Conservation (phyloP, 1,140 invertebrate genomes). For the Diabrotica undecimpunctata region DNA sequence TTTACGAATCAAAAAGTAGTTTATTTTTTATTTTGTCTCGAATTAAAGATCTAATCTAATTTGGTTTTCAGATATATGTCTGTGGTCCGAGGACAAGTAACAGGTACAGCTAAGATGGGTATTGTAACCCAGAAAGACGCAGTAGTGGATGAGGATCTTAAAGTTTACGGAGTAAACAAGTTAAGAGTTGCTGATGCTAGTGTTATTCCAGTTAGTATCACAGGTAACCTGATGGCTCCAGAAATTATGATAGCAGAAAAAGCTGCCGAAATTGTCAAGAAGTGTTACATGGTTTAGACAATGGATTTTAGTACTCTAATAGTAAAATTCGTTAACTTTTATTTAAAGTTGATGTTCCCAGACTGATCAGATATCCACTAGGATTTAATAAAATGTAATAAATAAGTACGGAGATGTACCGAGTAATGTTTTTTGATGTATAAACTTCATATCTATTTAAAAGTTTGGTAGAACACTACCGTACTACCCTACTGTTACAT, state of each 20-base stretch:
- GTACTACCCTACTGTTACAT: too few relatives aligned
- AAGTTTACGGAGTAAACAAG: slow-evolving; percentile 48
- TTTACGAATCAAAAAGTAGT: too few relatives aligned
- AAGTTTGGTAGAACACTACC: too few relatives aligned
- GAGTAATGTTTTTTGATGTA: too few relatives aligned
- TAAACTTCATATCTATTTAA: too few relatives aligned
- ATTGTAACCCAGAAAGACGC: slow-evolving; percentile 51
- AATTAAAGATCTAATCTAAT: too few relatives aligned
- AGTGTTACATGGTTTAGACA: slow-evolving; percentile 48
- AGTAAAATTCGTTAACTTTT: too few relatives aligned
- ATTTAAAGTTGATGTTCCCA: too few relatives aligned
- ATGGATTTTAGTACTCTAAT: neutral
- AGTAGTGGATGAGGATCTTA: slow-evolving; percentile 50
- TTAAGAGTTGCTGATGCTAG: slow-evolving; percentile 72
- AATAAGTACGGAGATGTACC: too few relatives aligned
- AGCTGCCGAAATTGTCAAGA: slow-evolving; percentile 73
- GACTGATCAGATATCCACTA: too few relatives aligned
- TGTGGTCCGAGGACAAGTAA: slow-evolving; percentile 64
- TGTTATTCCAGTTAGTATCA: slow-evolving; percentile 66
- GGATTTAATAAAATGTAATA: too few relatives aligned
- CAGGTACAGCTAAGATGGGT: slow-evolving; percentile 73
- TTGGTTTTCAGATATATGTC: slow-evolving; percentile 50
- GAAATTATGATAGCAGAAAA: slow-evolving; percentile 85
- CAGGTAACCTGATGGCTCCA: slow-evolving; percentile 68
- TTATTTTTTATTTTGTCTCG: too few relatives aligned